Evolutionary conservation across 2,888 invertebrate genomes (phyloP).

Genomic region (Ennomos fuscantarius): DNA sequence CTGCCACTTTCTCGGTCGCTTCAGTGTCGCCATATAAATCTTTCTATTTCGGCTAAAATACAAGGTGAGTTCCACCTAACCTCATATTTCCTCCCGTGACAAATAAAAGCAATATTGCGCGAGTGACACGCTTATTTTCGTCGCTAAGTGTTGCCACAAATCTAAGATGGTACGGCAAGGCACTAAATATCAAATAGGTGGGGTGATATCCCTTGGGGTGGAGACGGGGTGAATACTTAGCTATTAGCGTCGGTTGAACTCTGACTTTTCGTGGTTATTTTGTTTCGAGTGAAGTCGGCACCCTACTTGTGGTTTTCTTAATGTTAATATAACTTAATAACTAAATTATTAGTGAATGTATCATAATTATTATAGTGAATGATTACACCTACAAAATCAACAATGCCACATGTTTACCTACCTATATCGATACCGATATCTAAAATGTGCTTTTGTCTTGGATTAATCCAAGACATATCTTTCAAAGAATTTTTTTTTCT

Average conservation of each 20-base stretch:
- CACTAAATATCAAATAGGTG: constrained; percentile 67
- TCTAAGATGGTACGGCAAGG: constrained; percentile 82
- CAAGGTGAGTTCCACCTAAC: constrained; percentile 23
- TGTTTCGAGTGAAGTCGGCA: constrained; percentile 39
- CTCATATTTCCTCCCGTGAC: constrained; percentile 48
- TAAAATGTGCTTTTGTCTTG: too few relatives aligned
- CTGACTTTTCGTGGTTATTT: constrained; percentile 68
- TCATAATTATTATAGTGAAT: too few relatives aligned
- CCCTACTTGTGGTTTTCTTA: constrained; percentile 25
- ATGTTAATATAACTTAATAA: constrained; percentile 17
- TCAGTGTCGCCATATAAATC: constrained; percentile 13
- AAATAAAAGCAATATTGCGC: constrained; percentile 49
- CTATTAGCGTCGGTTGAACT: constrained; percentile 76
- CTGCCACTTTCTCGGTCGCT: too few relatives aligned
- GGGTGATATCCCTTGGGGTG: constrained; percentile 55
- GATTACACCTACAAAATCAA: too few relatives aligned
- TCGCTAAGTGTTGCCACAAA: constrained; percentile 73
- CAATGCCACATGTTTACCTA: too few relatives aligned
- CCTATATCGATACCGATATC: too few relatives aligned
- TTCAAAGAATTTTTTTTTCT: too few relatives aligned
- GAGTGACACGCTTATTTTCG: constrained; percentile 55
- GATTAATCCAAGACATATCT: too few relatives aligned
- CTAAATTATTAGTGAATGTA: too few relatives aligned
- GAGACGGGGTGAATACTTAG: constrained; percentile 58
- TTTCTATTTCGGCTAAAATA: constrained; percentile 24